Conservation (phyloP, 2,888 invertebrate genomes). For the Nemoura dubitans region DNA sequence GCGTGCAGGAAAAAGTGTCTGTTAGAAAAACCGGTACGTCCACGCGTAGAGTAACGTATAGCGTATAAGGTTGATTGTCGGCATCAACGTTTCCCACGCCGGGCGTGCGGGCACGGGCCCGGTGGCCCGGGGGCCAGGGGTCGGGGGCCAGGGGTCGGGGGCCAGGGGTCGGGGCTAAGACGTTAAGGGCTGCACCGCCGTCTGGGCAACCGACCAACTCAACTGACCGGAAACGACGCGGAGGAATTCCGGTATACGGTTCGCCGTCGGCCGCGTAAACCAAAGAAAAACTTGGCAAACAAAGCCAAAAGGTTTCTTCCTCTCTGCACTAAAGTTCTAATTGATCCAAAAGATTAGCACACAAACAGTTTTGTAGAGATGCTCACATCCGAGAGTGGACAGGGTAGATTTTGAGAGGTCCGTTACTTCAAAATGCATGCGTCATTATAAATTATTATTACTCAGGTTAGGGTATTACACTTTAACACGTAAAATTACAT, state of each 20-base stretch:
- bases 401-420: not conserved
- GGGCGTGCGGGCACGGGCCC: not conserved
- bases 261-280: not conserved
- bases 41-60: not conserved
- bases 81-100: not conserved
- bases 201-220: not conserved
- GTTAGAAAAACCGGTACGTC: not conserved
- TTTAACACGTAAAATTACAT: not conserved
- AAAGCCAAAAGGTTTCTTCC: constrained; percentile 23
- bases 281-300: constrained; percentile 38
- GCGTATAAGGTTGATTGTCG: constrained; percentile 8
- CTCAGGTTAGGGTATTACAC: not conserved
- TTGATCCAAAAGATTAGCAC: not conserved
- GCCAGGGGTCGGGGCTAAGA: not conserved
- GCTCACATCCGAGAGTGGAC: not conserved
- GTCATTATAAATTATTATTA: not conserved
- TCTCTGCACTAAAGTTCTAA: not conserved
- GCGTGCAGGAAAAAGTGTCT: not conserved
- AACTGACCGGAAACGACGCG: constrained; percentile 33
- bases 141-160: not conserved
- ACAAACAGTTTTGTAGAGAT: not conserved
- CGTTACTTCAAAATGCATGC: not conserved
- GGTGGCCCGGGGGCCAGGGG: not conserved
- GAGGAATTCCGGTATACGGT: constrained; percentile 28
- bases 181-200: not conserved